Evolutionary conservation across 1,140 invertebrate genomes (phyloP).

Genomic region (Heliconius hermathena): DNA sequence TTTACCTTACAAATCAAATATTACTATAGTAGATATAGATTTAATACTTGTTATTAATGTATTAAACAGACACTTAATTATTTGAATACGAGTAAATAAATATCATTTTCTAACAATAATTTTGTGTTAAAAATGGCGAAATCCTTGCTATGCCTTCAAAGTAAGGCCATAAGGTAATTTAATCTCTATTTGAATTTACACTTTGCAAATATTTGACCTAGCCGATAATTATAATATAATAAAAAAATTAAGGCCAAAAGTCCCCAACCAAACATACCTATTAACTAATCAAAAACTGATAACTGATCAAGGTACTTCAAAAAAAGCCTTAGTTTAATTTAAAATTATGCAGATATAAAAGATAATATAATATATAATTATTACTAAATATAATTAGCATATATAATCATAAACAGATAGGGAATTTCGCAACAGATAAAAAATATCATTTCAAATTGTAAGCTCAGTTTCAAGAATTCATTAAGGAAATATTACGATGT

Average conservation of each 20-base stretch:
- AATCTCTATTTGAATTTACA: background rate
- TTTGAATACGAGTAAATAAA: too few relatives aligned
- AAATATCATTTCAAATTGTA: too few relatives aligned
- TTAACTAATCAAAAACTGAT: background rate
- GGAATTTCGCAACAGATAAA: too few relatives aligned
- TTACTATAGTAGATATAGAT: too few relatives aligned
- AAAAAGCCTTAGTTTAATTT: background rate
- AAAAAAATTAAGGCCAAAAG: constrained; percentile 7
- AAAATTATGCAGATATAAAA: background rate
- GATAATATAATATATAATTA: background rate
- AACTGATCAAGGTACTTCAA: background rate
- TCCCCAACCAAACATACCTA: background rate
- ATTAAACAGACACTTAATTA: too few relatives aligned
- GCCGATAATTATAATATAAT: background rate
- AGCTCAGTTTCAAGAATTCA: too few relatives aligned
- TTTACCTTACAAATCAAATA: too few relatives aligned
- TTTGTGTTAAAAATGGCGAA: background rate
- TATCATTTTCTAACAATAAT: background rate
- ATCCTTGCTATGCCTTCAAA: background rate
- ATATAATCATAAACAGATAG: too few relatives aligned
- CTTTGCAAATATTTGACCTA: constrained; percentile 7
- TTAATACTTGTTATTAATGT: too few relatives aligned
- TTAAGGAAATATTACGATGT: too few relatives aligned
- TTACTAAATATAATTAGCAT: background rate
- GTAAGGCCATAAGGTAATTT: background rate